These are phyloP conservation scores for Zapornia atra DNA, from an alignment of 2,113 vertebrate species.

Conservation along the genomic window DNA sequence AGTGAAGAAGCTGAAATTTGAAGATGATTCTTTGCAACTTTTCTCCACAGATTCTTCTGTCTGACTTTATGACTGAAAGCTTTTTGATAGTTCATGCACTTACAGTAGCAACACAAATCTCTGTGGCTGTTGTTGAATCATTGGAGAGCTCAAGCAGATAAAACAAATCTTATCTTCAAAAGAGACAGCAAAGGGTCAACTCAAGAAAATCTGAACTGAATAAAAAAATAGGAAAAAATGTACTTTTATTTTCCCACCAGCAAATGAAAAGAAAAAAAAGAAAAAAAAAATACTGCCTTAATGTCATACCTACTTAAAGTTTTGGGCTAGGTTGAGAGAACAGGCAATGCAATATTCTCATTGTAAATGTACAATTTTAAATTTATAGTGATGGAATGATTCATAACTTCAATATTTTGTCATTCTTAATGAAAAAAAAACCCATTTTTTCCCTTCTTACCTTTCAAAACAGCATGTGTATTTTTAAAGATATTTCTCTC, in stretches of 20 bases:
- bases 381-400: background rate
- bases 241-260: background rate
- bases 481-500: background rate
- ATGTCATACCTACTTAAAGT: background rate
- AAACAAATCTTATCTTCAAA: background rate
- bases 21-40: background rate
- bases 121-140: background rate
- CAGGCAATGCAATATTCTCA: background rate
- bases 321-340: background rate
- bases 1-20: background rate
- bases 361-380: background rate
- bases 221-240: background rate
- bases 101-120: background rate
- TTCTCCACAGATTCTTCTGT: background rate
- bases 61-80: background rate
- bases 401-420: background rate
- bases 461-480: background rate
- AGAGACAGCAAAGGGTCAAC: background rate
- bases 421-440: background rate
- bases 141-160: background rate
- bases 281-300: background rate
- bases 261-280: background rate
- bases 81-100: background rate
- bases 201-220: background rate
- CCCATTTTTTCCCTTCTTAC: background rate